phyloP scores from a whole-genome alignment of 2,888 invertebrate species.

The Gymnocheta viridis region DNA sequence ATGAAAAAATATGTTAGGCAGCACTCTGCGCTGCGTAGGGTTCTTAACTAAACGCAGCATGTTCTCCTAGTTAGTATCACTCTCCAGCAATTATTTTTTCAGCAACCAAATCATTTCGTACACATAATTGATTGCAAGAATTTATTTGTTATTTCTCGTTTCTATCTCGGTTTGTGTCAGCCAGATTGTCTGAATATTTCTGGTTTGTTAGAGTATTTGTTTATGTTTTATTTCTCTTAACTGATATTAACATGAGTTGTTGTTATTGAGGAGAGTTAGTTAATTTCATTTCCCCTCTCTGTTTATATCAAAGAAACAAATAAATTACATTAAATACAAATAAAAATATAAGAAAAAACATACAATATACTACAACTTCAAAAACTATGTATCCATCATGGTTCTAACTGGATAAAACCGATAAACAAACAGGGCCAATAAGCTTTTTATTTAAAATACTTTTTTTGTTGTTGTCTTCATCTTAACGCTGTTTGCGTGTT shows the following conservation, averaged over 20 bases:
- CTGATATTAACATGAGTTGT: background rate
- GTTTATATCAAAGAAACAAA: background rate
- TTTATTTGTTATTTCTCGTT: background rate
- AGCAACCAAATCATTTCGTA: conserved; percentile 3
- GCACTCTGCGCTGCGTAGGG: too few relatives aligned
- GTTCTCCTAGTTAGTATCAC: background rate
- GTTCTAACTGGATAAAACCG: conserved; percentile 45
- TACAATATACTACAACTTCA: conserved; percentile 19
- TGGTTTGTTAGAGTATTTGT: background rate
- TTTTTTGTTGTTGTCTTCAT: background rate
- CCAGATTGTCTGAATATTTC: conserved; percentile 23
- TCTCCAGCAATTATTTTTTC: background rate
- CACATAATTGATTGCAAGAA: background rate
- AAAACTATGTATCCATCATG: conserved; percentile 1
- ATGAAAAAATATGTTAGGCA: too few relatives aligned
- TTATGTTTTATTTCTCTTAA: conserved; percentile 7
- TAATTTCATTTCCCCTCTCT: conserved; percentile 3
- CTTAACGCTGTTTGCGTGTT: conserved; percentile 6
- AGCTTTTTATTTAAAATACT: background rate
- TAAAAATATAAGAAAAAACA: too few relatives aligned
- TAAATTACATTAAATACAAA: conserved; percentile 7
- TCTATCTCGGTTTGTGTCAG: background rate
- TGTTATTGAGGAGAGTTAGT: background rate
- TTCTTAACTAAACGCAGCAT: background rate
- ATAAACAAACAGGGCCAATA: conserved; percentile 39